Evolutionary conservation across 2,113 vertebrate species (phyloP), one percentile per base, ranked within the genome.

Genomic region (Orcinus orca): DNA sequence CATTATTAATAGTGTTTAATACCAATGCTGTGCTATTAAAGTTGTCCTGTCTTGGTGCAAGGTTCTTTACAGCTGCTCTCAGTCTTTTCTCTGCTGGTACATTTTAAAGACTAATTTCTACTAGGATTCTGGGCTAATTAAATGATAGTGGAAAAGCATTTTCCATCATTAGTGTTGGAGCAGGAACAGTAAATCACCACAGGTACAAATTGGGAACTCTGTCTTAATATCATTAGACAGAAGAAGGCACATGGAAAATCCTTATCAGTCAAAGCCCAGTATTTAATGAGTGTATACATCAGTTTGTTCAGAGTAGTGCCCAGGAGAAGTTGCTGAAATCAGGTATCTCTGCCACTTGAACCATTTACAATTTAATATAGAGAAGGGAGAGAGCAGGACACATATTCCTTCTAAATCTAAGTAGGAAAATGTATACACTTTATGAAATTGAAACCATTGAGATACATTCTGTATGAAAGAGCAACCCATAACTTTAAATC

Each of bases 21-120:
- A 79, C 63, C 71, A 63, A 13, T 81, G 60, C 83, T 90, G 9
- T 88, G 15, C 80, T 96, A 82, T 90, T 97, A 90, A 96, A 90
- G 62, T 74, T 94, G 41, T 81, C 67, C 84, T 76, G 14, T 91
- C 41, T 94, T 79, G 20, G 47, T 79, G 36, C 41, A 89, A 82
- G 25, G 31, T 97, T 94, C 41, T 96, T 96, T 96, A 94, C 94
- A 94, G 94, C 58, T 93, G 58, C 73, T 94, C 36, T 96, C 77
- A 95, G 91, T 93, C 77, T 89, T 96, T 96, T 83, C 81, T 95
- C 79, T 91, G 41, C 81, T 92, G 73, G 55, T 83, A 71, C 70
- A 89, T 83, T 97, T 96, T 96, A 33, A 95, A 94, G 95, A 95
- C 73, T 93, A 97, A 97, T 97, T 97, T 97, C 93, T 94, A 47